Base-by-base conservation (phyloP, 2,888 invertebrate species). In the Isotomurus palustris region DNA sequence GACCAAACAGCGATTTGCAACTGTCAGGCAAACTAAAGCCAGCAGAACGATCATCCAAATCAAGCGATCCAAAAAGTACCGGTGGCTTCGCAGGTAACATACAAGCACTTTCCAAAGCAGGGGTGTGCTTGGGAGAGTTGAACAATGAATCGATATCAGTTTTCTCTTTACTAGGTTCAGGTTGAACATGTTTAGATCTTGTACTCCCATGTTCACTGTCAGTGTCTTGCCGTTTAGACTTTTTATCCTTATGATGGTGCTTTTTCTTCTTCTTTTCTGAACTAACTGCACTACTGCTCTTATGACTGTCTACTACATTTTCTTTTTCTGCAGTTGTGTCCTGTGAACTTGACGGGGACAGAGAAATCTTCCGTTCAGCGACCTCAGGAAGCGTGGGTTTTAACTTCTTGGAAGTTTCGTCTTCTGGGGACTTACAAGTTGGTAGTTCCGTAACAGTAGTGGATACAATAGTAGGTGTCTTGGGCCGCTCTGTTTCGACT, bases 241-340 rank as follows among this genome's bases (percentile, higher is more conserved):
- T 82, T 61, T 88, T 88, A 71, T 89, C 89, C 73, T 85, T 87
- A 53, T 83, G n/a, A n/a, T n/a, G 87, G 73, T 85, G 87, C 74
- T 89, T 90, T 71, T 88, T 84, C 74, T 89, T 90, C 76, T 90
- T 90, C 75, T 87, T 88, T 76, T 86, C 88, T 1, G 53, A 50
- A n/a, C 41, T 22, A 6, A 4, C 12, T 19, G 32, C 40, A 40
- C n/a, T n/a, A n/a, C n/a, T n/a, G n/a, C n/a, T n/a, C n/a, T n/a
- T n/a, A n/a, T n/a, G n/a, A n/a, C n/a, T n/a, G n/a, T n/a, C n/a
- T n/a, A n/a, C n/a, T n/a, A n/a, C n/a, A n/a, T n/a, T n/a, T n/a
- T n/a, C n/a, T n/a, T n/a, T n/a, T n/a, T n/a, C 22, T 5, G 19
- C 19, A 43, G 43, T 8, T 22, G 21, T 3, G n/a, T 49, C 35